Evolutionary conservation across 2,797 vertebrate species (phyloP).

Genomic region (Scyliorhinus canicula): DNA sequence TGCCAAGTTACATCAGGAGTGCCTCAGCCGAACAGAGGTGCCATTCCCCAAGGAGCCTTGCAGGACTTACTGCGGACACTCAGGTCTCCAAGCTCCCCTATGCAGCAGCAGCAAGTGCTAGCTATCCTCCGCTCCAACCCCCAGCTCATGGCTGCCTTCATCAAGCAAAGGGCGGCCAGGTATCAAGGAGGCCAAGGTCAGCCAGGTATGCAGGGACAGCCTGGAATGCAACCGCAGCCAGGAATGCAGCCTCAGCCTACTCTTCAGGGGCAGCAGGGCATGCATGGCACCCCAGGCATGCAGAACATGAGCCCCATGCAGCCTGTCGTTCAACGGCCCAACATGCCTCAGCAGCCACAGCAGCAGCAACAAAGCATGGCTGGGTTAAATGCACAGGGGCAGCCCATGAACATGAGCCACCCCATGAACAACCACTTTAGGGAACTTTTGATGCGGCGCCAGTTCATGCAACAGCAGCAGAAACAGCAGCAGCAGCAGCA

Average conservation of each 20-base stretch:
- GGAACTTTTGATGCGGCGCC: constrained; percentile 75
- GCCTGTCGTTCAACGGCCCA: constrained; percentile 55
- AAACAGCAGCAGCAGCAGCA: constrained; percentile 71
- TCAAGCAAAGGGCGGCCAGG: constrained; percentile 88
- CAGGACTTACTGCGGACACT: constrained; percentile 87
- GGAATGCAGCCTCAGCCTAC: constrained; percentile 62
- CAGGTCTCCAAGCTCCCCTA: constrained; percentile 86
- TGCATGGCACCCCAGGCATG: constrained; percentile 60
- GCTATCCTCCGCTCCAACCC: constrained; percentile 89
- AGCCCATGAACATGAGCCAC: constrained; percentile 77
- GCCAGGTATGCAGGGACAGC: constrained; percentile 48
- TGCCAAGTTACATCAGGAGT: constrained; percentile 47
- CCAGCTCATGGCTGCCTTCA: constrained; percentile 90
- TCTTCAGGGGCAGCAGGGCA: constrained; percentile 68
- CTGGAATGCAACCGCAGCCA: constrained; percentile 50
- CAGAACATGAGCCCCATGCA: constrained; percentile 66
- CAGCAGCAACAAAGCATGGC: constrained; percentile 61
- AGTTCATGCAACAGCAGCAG: constrained; percentile 74
- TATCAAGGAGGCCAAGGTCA: constrained; percentile 59
- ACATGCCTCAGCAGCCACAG: constrained; percentile 58
- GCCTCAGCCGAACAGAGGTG: constrained; percentile 61
- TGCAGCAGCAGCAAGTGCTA: constrained; percentile 95
- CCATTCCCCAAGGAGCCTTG: constrained; percentile 82
- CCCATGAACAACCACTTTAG: constrained; percentile 76
- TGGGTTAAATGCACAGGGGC: constrained; percentile 67